Percentiles rank a stretch among this genome's conserved stretches.
Evolutionary conservation across 2,113 vertebrate genomes (phyloP).

Genomic region (Platysteira castanea): DNA sequence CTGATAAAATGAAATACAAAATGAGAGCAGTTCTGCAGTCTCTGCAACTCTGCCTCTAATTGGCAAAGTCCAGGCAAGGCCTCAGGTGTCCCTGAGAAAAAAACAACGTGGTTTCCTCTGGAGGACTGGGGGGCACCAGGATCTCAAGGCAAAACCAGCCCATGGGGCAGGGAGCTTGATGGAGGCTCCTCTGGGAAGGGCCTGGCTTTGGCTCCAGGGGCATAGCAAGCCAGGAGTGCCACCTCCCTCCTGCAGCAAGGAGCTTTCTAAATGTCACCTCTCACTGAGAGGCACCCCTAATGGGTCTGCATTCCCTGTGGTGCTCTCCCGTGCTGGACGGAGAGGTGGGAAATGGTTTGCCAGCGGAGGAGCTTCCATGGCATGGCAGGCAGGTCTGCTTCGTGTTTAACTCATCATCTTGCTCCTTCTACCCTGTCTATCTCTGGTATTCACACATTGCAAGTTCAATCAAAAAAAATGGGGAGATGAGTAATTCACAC

Average conservation of each 20-base stretch:
- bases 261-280: neutral
- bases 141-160: neutral
- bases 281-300: neutral
- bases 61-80: neutral
- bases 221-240: rapidly evolving
- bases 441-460: neutral
- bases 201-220: neutral
- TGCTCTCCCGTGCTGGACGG: rapidly evolving
- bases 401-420: rapidly evolving
- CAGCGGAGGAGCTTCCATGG: neutral
- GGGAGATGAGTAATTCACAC: neutral
- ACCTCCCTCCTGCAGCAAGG: neutral
- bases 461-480: neutral
- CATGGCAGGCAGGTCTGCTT: neutral
- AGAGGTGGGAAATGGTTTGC: neutral
- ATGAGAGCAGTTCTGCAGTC: neutral
- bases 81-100: neutral
- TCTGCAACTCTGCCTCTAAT: neutral
- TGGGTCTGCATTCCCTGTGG: neutral
- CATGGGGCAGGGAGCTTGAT: neutral
- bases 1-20: neutral
- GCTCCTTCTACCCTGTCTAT: neutral
- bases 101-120: neutral
- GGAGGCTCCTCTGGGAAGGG: neutral
- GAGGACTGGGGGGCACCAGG: neutral